Evolutionary conservation across 1,140 invertebrate species (phyloP), one percentile per base, ranked within the genome.

Genomic region (Drosophila guanche): DNA sequence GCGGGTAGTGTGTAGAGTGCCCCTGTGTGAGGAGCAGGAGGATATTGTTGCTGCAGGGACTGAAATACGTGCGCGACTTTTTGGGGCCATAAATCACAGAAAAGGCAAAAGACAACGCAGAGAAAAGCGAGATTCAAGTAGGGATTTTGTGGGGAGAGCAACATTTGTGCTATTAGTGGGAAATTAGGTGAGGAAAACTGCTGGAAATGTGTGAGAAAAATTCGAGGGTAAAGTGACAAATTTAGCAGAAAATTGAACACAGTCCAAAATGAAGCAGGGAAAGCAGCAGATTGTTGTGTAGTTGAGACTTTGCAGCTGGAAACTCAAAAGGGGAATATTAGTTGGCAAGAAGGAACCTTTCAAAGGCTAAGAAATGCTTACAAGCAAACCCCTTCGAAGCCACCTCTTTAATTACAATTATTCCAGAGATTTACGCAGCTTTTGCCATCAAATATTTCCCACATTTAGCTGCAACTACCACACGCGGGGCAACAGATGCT

Each of bases 21-120:
- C 1, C 1, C 12, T 40, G 8, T 23, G n/a, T 42, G 40, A 10
- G 48, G n/a, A 12, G 53, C 16, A 10, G 10, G n/a, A n/a, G 6
- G 52, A 14, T n/a, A 27, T 47, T 22, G 43, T 42, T 52, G 63
- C 47, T 20, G 16, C 25, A 6, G 25, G 25, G 25, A 3, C 33
- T 37, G 33, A 33, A 63, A 68, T 79, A 80, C 78, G 76, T 80
- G 76, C 76, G 76, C 79, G 80, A 85, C 79, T 83, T 84, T 73
- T 85, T 65, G 60, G 50, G 58, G 76, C 81, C 62, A 76, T 84
- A 86, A 84, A 84, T 84, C 81, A 84, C 33, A 37, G 1, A 84
- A 84, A 59, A 65, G 58, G 79, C 69, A 68, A 63, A 62, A 53
- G 20, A 40, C 45, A 54, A 12, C 25, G 42, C 16, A 54, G 40